Evolutionary conservation across 2,113 vertebrate genomes (phyloP).

Genomic region (Pangasianodon gigas): DNA sequence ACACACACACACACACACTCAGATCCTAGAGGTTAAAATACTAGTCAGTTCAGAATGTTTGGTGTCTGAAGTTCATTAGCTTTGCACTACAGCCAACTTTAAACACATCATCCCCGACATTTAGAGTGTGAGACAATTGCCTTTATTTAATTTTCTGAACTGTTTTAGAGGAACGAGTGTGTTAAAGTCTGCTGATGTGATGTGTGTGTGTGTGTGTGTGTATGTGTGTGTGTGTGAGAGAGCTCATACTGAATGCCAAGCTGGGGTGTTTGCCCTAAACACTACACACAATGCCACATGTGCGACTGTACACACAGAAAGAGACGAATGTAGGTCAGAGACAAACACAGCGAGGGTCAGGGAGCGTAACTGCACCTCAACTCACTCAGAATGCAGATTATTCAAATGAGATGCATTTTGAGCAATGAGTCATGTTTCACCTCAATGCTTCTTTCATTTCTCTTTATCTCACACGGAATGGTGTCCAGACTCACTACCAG

Average conservation of each 20-base stretch:
- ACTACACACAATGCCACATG: constrained; percentile 3
- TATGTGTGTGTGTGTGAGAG: not conserved
- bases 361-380: not conserved
- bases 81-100: not conserved
- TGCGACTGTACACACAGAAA: constrained; percentile 23
- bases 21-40: not conserved
- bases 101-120: not conserved
- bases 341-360: not conserved
- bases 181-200: not conserved
- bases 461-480: not conserved
- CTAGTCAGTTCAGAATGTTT: too few species aligned
- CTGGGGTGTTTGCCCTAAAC: not conserved
- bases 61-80: not conserved
- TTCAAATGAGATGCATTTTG: constrained; percentile 2
- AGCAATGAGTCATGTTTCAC: constrained; percentile 8
- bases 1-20: not conserved
- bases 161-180: not conserved
- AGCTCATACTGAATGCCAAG: not conserved
- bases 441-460: constrained; percentile 15
- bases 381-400: constrained; percentile 12
- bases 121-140: not conserved
- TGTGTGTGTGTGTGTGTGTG: not conserved
- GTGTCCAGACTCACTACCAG: not conserved
- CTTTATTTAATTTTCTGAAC: not conserved
- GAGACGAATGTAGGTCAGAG: constrained; percentile 46